Evolutionary conservation across 2,113 vertebrate species (phyloP).

Genomic region (Spheniscus mendiculus): DNA sequence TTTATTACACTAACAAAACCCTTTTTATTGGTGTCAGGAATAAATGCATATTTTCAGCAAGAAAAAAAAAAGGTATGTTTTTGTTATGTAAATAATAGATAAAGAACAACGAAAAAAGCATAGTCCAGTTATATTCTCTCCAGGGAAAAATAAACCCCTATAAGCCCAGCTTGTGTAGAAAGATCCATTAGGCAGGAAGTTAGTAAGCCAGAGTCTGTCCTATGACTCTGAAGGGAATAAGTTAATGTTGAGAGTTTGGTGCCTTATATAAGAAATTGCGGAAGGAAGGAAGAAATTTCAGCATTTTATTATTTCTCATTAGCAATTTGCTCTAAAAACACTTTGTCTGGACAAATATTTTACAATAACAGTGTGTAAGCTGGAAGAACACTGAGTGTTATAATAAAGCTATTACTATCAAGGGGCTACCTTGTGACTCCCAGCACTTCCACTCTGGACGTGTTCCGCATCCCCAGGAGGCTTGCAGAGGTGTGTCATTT

Average conservation of each 20-base stretch:
- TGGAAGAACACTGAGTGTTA: neutral
- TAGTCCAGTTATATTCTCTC: constrained; percentile 59
- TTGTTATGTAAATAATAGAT: constrained; percentile 78
- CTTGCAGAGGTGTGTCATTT: neutral
- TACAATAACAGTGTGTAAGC: neutral
- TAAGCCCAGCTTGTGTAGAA: constrained; percentile 59
- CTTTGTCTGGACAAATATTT: constrained; percentile 8
- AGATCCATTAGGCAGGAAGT: constrained; percentile 78
- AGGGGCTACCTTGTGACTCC: neutral
- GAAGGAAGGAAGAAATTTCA: constrained; percentile 48
- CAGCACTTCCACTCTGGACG: neutral
- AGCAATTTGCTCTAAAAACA: constrained; percentile 3
- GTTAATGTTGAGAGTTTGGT: constrained; percentile 41
- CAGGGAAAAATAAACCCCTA: constrained; percentile 60
- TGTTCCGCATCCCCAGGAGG: neutral
- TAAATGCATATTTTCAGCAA: constrained; percentile 59
- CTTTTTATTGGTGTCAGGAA: constrained; percentile 67
- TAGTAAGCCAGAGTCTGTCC: constrained; percentile 53
- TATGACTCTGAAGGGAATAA: constrained; percentile 61
- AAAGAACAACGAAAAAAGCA: constrained; percentile 60
- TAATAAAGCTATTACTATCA: neutral
- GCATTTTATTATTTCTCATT: constrained; percentile 33
- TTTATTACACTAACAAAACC: constrained; percentile 27
- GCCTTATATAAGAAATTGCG: constrained; percentile 30
- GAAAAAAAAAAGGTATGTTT: constrained; percentile 25